Conservation (phyloP, 2,113 vertebrate genomes). For the Oreochromis aureus region DNA sequence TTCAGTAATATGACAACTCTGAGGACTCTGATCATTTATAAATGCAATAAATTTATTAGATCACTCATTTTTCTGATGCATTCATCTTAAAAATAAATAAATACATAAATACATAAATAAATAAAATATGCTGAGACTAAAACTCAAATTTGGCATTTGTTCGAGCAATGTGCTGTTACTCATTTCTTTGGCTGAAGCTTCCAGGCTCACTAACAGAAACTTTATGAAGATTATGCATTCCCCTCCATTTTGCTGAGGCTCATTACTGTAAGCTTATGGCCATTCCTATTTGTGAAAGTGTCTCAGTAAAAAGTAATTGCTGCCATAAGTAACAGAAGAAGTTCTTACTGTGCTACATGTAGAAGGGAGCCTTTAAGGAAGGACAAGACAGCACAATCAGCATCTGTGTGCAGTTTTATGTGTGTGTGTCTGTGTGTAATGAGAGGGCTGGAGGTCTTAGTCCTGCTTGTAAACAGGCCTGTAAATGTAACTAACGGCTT, state of each 20-base stretch:
- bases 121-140: neutral
- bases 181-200: neutral
- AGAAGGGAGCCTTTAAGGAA: neutral
- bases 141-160: neutral
- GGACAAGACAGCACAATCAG: neutral
- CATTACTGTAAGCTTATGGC: neutral
- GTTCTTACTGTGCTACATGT: neutral
- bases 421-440: conserved; percentile 7
- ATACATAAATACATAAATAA: neutral
- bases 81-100: neutral
- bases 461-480: conserved; percentile 44
- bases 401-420: conserved; percentile 1
- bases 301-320: neutral
- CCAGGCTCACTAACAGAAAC: neutral
- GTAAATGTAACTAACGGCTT: conserved; percentile 36
- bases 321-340: neutral
- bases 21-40: neutral
- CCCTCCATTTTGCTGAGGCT: neutral
- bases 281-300: neutral
- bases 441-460: conserved; percentile 14
- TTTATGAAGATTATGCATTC: neutral
- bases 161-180: neutral
- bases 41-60: neutral
- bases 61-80: neutral
- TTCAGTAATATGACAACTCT: neutral